Percentiles rank a stretch among this genome's conserved stretches.
Conservation (phyloP, 1,140 invertebrate genomes). For the Sycophila sp. region DNA sequence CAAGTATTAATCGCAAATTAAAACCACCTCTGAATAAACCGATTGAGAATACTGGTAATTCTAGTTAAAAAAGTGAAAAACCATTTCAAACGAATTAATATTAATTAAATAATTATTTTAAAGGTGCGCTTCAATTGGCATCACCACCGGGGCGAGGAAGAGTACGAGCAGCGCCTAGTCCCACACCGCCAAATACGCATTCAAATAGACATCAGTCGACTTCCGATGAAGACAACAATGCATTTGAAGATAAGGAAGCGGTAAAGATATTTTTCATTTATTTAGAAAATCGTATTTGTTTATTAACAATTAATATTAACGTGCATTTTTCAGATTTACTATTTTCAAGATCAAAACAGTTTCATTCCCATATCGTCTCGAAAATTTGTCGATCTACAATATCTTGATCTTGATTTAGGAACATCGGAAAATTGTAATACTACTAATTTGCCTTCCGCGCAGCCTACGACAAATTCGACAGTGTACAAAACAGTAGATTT, state of each 20-base stretch:
- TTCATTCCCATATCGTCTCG: slow-evolving; percentile 58
- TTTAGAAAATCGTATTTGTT: background rate
- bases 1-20: slow-evolving; percentile 68
- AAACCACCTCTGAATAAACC: slow-evolving; percentile 64
- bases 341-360: slow-evolving; percentile 59
- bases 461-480: slow-evolving; percentile 68
- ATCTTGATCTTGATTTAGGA: slow-evolving; percentile 81
- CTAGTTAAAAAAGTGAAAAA: background rate
- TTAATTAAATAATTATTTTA: slow-evolving; percentile 1
- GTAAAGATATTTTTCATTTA: slow-evolving; percentile 36
- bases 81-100: background rate
- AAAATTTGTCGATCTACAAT: slow-evolving; percentile 67
- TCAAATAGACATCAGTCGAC: slow-evolving; percentile 54
- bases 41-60: slow-evolving; percentile 47
- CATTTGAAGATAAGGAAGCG: slow-evolving; percentile 59
- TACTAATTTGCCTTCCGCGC: slow-evolving; percentile 53
- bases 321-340: slow-evolving; percentile 58
- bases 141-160: slow-evolving; percentile 61
- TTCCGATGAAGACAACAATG: slow-evolving; percentile 61
- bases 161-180: slow-evolving; percentile 67
- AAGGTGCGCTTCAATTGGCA: slow-evolving; percentile 54
- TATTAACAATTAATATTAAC: slow-evolving; percentile 20
- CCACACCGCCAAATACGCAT: slow-evolving; percentile 57
- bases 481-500: slow-evolving; percentile 93
- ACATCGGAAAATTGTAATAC: slow-evolving; percentile 51